phyloP scores from a whole-genome alignment of 2,888 invertebrate genomes.

The Nebria salina region DNA sequence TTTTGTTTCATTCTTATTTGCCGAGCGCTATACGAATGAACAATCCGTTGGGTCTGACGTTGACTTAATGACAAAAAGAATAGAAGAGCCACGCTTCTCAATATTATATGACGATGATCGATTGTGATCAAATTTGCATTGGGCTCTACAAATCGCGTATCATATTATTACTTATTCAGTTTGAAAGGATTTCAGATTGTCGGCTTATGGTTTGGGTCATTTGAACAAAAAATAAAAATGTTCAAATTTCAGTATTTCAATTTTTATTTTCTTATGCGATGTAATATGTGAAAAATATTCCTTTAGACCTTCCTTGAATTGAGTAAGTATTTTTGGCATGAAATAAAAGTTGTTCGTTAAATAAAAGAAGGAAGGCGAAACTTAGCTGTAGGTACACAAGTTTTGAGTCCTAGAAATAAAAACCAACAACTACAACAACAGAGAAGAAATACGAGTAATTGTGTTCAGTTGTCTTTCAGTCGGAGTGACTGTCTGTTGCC shows the following conservation, averaged over 20 bases:
- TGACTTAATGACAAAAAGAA: background rate
- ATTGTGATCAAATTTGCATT: background rate
- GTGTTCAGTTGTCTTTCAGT: background rate
- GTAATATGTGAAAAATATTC: too few relatives aligned
- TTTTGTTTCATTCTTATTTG: slow-evolving; percentile 17
- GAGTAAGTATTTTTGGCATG: too few relatives aligned
- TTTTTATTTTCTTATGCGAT: too few relatives aligned
- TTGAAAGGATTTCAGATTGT: background rate
- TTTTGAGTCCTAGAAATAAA: background rate
- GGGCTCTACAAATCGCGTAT: background rate
- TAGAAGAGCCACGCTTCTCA: background rate
- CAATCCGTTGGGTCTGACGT: background rate
- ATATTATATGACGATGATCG: background rate
- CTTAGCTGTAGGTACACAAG: background rate
- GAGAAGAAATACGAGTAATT: background rate
- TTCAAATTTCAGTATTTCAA: too few relatives aligned
- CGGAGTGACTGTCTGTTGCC: background rate
- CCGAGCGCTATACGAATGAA: background rate
- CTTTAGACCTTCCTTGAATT: too few relatives aligned
- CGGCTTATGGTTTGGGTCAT: too few relatives aligned
- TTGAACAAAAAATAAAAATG: too few relatives aligned
- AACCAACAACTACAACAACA: background rate
- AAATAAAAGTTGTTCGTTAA: background rate
- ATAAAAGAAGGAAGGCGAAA: background rate
- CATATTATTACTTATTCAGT: background rate